These are phyloP conservation scores for Escarpia spicata DNA, from an alignment of 2,888 invertebrate genomes.

Conservation along the genomic window DNA sequence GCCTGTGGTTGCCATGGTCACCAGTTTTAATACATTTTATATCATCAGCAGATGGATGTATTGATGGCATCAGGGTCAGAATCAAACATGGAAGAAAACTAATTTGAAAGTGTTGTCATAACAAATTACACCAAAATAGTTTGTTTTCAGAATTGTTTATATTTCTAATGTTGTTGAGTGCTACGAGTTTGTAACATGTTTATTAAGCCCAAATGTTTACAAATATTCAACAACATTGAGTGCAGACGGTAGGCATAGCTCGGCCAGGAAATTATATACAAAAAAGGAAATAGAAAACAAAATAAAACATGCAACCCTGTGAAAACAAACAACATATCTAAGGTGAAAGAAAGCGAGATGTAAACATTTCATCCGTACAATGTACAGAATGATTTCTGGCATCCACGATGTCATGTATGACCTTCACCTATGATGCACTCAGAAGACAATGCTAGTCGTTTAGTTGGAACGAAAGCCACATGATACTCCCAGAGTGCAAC, in stretches of 20 bases:
- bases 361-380: not conserved
- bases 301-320: not conserved
- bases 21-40: not conserved
- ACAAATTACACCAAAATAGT: not conserved
- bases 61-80: not conserved
- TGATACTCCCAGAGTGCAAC: not conserved
- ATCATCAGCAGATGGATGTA: not conserved
- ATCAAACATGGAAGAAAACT: not conserved
- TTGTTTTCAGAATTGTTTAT: not conserved
- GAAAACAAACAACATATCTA: not conserved
- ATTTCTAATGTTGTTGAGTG: not conserved
- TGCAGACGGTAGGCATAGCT: not conserved
- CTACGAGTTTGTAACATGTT: not conserved
- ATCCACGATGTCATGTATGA: not conserved
- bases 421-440: not conserved
- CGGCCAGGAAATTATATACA: not conserved
- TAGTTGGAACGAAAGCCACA: not conserved
- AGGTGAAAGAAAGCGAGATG: not conserved
- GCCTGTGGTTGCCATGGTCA: not conserved
- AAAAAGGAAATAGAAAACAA: not conserved
- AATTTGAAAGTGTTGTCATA: not conserved
- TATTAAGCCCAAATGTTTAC: not conserved
- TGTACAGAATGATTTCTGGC: not conserved
- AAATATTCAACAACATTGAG: not conserved
- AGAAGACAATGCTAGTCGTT: not conserved